Percentiles rank a stretch among this genome's conserved stretches.
Evolutionary conservation across 1,140 invertebrate genomes (phyloP).

Genomic region (Drosophila orena): DNA sequence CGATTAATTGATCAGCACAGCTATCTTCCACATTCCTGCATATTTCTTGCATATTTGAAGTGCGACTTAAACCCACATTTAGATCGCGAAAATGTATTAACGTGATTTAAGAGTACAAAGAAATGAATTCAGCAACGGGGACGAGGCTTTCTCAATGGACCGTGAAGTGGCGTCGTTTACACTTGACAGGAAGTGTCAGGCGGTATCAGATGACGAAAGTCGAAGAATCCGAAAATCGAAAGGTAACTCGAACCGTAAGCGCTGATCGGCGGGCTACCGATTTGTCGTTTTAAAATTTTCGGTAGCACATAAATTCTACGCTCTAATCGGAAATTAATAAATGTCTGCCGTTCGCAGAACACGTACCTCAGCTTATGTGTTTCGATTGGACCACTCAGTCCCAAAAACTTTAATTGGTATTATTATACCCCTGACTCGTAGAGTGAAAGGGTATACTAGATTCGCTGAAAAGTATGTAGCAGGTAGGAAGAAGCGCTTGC

Average conservation of each 20-base stretch:
- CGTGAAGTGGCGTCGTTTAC: slow-evolving; percentile 60
- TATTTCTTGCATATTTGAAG: slow-evolving; percentile 8
- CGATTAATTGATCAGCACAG: slow-evolving; percentile 58
- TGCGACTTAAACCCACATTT: slow-evolving; percentile 48
- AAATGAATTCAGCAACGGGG: slow-evolving; percentile 35
- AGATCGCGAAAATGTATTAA: slow-evolving; percentile 39
- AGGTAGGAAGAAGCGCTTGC: no score
- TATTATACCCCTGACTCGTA: neutral
- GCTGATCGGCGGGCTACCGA: slow-evolving; percentile 13
- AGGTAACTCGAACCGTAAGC: slow-evolving; percentile 50
- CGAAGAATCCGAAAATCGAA: slow-evolving; percentile 6
- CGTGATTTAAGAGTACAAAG: slow-evolving; percentile 40
- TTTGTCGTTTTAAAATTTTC: slow-evolving; percentile 43
- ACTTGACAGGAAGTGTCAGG: slow-evolving; percentile 74
- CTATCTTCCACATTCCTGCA: neutral
- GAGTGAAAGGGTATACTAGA: no score
- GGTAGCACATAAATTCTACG: slow-evolving; percentile 75
- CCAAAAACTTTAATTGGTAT: slow-evolving; percentile 49
- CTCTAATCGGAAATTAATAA: slow-evolving; percentile 77
- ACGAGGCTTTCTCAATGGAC: slow-evolving; percentile 6
- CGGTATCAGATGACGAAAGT: slow-evolving; percentile 58
- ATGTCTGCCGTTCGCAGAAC: slow-evolving; percentile 58
- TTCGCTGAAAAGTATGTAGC: no score
- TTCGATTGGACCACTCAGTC: slow-evolving; percentile 25
- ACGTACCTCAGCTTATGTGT: slow-evolving; percentile 40